Conservation (phyloP, 2,888 invertebrate species). For the Chaitophorus viminalis region DNA sequence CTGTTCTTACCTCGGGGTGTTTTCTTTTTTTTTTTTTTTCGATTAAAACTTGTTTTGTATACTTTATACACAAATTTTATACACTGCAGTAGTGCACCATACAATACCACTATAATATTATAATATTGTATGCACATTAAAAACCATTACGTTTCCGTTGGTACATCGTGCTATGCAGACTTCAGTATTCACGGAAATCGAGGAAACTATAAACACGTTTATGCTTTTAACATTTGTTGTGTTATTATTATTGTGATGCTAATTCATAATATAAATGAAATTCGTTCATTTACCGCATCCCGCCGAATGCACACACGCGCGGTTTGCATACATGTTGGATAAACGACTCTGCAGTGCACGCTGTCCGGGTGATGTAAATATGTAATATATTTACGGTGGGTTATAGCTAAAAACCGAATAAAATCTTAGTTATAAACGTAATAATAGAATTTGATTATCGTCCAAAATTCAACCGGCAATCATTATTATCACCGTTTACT, state of each 20-base stretch:
- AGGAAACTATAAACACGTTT: neutral
- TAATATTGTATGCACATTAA: neutral
- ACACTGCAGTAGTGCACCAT: too few species aligned
- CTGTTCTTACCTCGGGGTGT: neutral
- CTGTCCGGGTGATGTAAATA: neutral
- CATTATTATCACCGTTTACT: constrained; percentile 3
- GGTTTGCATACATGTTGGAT: neutral
- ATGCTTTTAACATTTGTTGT: neutral
- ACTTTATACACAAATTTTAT: too few species aligned
- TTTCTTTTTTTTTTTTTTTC: neutral
- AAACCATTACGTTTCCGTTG: neutral
- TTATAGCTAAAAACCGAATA: neutral
- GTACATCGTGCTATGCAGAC: neutral
- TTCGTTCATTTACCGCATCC: neutral
- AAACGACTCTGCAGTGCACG: too few species aligned
- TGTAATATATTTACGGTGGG: neutral
- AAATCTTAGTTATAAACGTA: neutral
- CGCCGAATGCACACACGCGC: neutral
- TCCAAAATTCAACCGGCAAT: constrained; percentile 11
- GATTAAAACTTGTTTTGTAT: neutral
- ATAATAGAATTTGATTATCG: constrained; percentile 6
- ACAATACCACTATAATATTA: neutral
- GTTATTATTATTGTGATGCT: neutral
- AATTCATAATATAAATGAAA: neutral
- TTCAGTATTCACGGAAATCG: neutral